Evolutionary conservation across 2,888 invertebrate species (phyloP), one percentile per base, ranked within the genome.

Genomic region (Nemurella pictetii): DNA sequence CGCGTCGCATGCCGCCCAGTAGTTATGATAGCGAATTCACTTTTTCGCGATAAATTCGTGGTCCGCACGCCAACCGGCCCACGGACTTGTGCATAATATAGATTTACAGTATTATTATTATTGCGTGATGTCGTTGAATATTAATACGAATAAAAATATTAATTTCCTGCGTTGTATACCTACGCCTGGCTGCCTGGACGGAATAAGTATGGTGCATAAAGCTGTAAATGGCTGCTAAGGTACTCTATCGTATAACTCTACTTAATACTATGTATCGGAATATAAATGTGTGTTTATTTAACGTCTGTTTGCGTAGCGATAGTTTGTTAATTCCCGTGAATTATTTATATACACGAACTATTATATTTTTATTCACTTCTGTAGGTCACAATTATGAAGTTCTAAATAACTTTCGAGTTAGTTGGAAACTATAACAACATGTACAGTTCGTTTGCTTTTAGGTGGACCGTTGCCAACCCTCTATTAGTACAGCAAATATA

Each of bases 41-140:
- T 82, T 82, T 55, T 82, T 82, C 82, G 55, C 55, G 82, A 82
- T 82, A 82, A 82, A 82, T 82, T 82, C 72, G 9, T 28, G 0
- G 29, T 15, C 55, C 20, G 72, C 82, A 82, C 72, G 81, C 81
- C 81, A 27, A 81, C 25, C 35, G 4, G n/a, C 32, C 32, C 32
- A 9, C 32, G 55, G 55, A 55, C 55, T 20, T 55, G 27, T 72
- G 72, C 82, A 82, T 35, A n/a, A 36, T 82, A 82, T 82, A 28
- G 55, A 55, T 82, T 72, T 55, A 29, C 55, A 28, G 4, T 72
- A n/a, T 55, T 55, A 55, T 55, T 55, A 55, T 55, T 55, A 15
- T 36, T 82, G 82, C 82, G 82, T 82, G 82, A 72, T 15, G 27
- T 28, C 27, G 28, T 55, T 72, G 82, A 27, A 72, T 72, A 55